phyloP scores from a whole-genome alignment of 1,140 invertebrate genomes.

The Drosophila mayri region DNA sequence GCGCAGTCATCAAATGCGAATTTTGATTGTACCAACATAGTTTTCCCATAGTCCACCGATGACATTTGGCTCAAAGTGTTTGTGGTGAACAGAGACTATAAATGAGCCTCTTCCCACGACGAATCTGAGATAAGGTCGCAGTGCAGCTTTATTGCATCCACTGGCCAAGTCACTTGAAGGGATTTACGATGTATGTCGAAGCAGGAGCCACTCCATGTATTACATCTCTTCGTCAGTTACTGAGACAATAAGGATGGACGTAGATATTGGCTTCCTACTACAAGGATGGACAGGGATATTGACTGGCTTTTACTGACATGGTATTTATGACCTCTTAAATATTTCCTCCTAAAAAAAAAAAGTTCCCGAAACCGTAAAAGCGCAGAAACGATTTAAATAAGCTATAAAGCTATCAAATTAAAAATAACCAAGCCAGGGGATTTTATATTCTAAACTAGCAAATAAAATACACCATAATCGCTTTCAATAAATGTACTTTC shows the following conservation, averaged over 20 bases:
- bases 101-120: background rate
- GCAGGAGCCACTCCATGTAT: background rate
- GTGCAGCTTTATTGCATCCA: slow-evolving; percentile 1
- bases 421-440: background rate
- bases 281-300: background rate
- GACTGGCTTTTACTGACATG: background rate
- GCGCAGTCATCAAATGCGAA: slow-evolving; percentile 9
- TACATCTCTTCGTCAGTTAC: background rate
- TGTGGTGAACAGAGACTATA: background rate
- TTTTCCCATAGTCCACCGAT: background rate
- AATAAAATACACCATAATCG: background rate
- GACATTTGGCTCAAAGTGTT: slow-evolving; percentile 8
- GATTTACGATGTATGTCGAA: slow-evolving; percentile 24
- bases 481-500: background rate
- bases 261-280: background rate
- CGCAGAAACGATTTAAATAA: background rate
- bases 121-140: background rate
- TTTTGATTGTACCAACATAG: slow-evolving; percentile 5
- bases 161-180: background rate
- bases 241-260: background rate
- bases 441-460: background rate
- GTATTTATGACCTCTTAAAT: background rate
- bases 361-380: background rate
- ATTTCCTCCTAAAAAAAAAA: background rate
- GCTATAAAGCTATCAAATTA: background rate